Evolutionary conservation across 2,888 invertebrate genomes (phyloP), one percentile per base, ranked within the genome.

Genomic region (Spilarctia lutea): DNA sequence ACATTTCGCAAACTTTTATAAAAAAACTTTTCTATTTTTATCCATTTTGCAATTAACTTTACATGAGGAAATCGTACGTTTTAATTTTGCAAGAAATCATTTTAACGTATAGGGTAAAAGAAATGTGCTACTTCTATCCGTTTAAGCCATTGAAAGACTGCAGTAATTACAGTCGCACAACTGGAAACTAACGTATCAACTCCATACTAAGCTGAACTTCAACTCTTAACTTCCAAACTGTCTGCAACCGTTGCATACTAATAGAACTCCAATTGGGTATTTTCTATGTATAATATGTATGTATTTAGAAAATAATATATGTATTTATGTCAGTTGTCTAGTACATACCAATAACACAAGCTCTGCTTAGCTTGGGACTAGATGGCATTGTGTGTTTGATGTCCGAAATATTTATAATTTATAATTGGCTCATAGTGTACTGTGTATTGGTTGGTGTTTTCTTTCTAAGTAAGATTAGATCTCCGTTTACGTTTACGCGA

Each of bases 241-340:
- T 63, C 67, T 69, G 70, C 60, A 70, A 27, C 20, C 20, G 65
- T 71, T 73, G 72, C 71, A 81, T 76, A 79, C 65, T 71, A 80
- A 76, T 76, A 45, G 48, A 72, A 65, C n/a, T 60, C 18, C 68
- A 35, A 39, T 52, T n/a, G n/a, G n/a, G n/a, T n/a, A n/a, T n/a
- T n/a, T n/a, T n/a, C n/a, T n/a, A n/a, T n/a, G n/a, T n/a, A n/a
- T n/a, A n/a, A n/a, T n/a, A n/a, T n/a, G n/a, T n/a, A n/a, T n/a
- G n/a, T n/a, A n/a, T n/a, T n/a, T n/a, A n/a, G n/a, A n/a, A n/a
- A n/a, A n/a, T n/a, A n/a, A n/a, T n/a, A n/a, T n/a, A n/a, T n/a
- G n/a, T n/a, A n/a, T n/a, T n/a, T n/a, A n/a, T n/a, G n/a, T n/a
- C n/a, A n/a, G n/a, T n/a, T n/a, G n/a, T n/a, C n/a, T n/a, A n/a